Base-by-base conservation (phyloP, 2,113 vertebrate genomes). In the Pipra filicauda region DNA sequence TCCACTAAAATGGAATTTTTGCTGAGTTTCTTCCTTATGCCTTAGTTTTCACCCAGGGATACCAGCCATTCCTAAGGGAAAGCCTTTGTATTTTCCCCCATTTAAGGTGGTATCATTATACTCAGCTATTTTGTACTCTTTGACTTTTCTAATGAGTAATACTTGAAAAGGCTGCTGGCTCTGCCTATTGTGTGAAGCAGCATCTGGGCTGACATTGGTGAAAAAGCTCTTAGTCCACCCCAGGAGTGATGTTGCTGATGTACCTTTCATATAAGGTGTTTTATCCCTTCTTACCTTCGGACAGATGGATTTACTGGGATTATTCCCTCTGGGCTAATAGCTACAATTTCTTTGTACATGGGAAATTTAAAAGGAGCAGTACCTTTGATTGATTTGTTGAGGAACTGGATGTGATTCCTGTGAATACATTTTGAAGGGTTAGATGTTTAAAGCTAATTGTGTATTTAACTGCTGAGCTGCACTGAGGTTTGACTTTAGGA, bases 351-450 rank as follows among this genome's bases (percentile, higher is more conserved):
- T 89, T 86, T 89, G 72, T 93, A 92, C 61, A 13, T 64, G 44
- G 79, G 84, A 67, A 80, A 81, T 91, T 62, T 87, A 87, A 93
- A 87, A 89, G 84, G 77, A 87, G 43, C 43, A 59, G 70, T 55
- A 77, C 55, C 55, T 91, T 87, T 96, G 95, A 96, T 92, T 79
- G 93, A 96, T 96, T 91, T 86, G 64, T 74, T 91, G 89, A 93
- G 81, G 93, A 92, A 58, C 65, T 54, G 22, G 59, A 41, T 81
- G 80, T 78, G 93, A 87, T 75, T 93, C 95, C 84, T 89, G 39
- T 75, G 48, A 81, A 71, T 72, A 15, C 8, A 4, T 89, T 59
- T 59, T 78, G 52, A 84, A 87, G 44, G 33, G n/a, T 78, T 61
- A 61, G 74, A 46, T 85, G 49, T 75, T 95, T 88, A 82, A 95